Base-by-base conservation (phyloP, 1,140 invertebrate species). In the Coelopa frigida region DNA sequence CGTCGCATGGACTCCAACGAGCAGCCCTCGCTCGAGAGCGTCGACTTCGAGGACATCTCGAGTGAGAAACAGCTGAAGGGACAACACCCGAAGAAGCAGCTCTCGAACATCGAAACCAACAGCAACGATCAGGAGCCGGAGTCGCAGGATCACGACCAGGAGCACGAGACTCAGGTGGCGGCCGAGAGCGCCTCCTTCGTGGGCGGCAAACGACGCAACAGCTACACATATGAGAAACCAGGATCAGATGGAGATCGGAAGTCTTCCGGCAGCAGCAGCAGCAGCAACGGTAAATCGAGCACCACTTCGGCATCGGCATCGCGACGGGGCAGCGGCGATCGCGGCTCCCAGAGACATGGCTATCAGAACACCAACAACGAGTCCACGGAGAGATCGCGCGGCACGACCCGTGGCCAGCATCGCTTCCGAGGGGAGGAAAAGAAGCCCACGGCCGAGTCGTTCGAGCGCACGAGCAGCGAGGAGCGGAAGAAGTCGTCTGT, bases 131-230 rank as follows among this genome's bases (percentile, higher is more conserved):
- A 61, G 7, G 85, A 88, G 60, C 78, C 77, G n/a, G n/a, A n/a
- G n/a, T n/a, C n/a, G n/a, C n/a, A 27, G 22, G n/a, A n/a, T n/a
- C n/a, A n/a, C n/a, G n/a, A n/a, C n/a, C n/a, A n/a, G n/a, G 47
- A 54, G 10, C 52, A 61, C 8, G 85, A 88, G 60, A 78, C 77
- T 42, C 85, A 88, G 64, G 75, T 83, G 3, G 75, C 80, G 0
- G 81, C 85, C 3, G 86, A 88, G 66, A 82, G 80, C 3, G 81
- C 83, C 0, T 82, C 82, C 0, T 85, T 85, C 56, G 78, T 81
- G 0, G 78, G 78, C 21, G 79, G 70, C n/a, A 68, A 73, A 12
- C 51, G 63, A 36, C 56, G 66, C 6, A 72, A 72, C 52, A 60
- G 65, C 18, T 72, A 57, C 35, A 44, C 54, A 54, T 21, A 64